A percentile compares a stretch with the other conserved stretches of the same genome.
Conservation (phyloP, 2,888 invertebrate genomes). For the Erebia aethiops region DNA sequence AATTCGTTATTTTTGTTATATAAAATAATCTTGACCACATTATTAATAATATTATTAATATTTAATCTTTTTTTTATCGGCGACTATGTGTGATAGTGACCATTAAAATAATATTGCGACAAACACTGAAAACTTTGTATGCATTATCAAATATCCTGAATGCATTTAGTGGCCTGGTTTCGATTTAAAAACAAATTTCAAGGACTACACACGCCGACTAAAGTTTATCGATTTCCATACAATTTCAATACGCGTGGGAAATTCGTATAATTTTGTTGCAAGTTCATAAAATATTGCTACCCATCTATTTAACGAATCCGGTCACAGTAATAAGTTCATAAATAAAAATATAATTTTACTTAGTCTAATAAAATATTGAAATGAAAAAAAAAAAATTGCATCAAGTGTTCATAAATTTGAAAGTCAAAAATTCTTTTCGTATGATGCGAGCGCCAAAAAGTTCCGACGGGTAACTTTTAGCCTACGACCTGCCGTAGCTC, state of each 20-base stretch:
- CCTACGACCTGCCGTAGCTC: constrained; percentile 64
- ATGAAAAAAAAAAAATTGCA: not conserved
- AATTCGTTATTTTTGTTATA: too few relatives aligned
- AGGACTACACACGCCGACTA: constrained; percentile 32
- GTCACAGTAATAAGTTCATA: not conserved
- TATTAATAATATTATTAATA: not conserved
- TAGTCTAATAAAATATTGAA: not conserved
- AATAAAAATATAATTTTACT: not conserved
- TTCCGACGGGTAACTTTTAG: constrained; percentile 79
- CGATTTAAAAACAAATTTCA: constrained; percentile 45
- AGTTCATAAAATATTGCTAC: not conserved
- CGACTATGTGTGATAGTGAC: not conserved
- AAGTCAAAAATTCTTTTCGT: constrained; percentile 16
- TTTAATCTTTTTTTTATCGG: not conserved
- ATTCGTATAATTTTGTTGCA: not conserved
- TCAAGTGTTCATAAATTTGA: not conserved
- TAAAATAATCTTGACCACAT: too few relatives aligned
- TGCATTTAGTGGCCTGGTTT: constrained; percentile 52
- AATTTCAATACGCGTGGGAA: constrained; percentile 14
- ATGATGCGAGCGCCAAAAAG: constrained; percentile 45
- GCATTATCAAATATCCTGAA: constrained; percentile 49
- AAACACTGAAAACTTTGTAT: not conserved
- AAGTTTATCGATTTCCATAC: constrained; percentile 31
- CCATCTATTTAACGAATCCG: not conserved
- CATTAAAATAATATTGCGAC: not conserved